Percentiles rank a stretch among this genome's conserved stretches.
These are phyloP conservation scores for Alosa alosa DNA, from an alignment of 2,113 vertebrate genomes.

Conservation along the genomic window DNA sequence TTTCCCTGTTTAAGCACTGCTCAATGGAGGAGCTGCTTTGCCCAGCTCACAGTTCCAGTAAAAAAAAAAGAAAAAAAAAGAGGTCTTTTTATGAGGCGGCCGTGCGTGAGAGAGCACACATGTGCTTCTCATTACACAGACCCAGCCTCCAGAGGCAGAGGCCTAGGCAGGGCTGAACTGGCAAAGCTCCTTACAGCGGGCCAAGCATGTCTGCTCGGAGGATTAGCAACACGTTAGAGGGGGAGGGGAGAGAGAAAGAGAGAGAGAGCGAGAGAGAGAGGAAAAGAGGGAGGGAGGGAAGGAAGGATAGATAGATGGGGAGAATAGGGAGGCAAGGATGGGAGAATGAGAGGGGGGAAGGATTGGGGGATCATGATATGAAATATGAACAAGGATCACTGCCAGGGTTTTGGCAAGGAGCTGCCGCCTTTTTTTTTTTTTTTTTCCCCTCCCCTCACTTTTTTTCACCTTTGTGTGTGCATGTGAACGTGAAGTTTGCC, in stretches of 20 bases:
- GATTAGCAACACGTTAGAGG: conserved; percentile 68
- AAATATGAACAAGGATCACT: conserved; percentile 40
- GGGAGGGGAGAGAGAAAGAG: no score
- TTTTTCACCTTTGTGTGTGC: not conserved
- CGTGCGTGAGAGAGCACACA: conserved; percentile 70
- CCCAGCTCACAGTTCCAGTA: conserved; percentile 31
- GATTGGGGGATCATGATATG: conserved; percentile 25
- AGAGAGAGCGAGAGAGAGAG: conserved; percentile 21
- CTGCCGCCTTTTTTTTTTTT: not conserved
- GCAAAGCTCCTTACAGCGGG: conserved; percentile 80
- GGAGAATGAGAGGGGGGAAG: conserved; percentile 14
- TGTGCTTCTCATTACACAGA: conserved; percentile 78
- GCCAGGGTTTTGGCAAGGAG: not conserved
- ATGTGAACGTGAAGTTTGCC: not conserved
- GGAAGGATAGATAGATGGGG: not conserved
- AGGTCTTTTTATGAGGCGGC: conserved; percentile 54
- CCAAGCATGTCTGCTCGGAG: conserved; percentile 73
- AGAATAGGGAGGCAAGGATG: not conserved
- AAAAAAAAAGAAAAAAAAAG: conserved; percentile 17
- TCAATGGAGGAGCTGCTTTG: not conserved
- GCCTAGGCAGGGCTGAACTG: conserved; percentile 72
- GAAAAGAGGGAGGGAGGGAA: conserved; percentile 30
- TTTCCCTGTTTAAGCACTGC: conserved; percentile 19
- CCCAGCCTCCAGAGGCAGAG: conserved; percentile 75
- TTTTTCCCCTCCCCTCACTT: not conserved